Evolutionary conservation across 2,888 invertebrate genomes (phyloP), one percentile per base, ranked within the genome.

Genomic region (Pseudococcus jackbeardsleyi): DNA sequence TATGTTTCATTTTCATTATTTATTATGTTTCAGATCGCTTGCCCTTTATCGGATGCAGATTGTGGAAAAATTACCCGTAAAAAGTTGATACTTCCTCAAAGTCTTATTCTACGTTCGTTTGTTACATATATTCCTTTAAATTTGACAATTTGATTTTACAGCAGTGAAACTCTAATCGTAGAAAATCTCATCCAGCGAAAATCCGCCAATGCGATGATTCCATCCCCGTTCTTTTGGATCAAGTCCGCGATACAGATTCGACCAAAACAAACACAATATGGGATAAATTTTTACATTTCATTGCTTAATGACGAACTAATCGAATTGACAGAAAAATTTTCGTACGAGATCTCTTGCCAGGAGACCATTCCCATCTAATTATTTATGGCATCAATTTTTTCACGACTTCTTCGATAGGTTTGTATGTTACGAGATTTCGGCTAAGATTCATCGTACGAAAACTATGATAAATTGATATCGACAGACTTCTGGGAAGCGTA

Each of bases 401-500:
- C 15, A 26, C 72, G 5, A 72, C 39, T 8, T 33, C 4, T 72
- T 72, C 15, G 33, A 15, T 68, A 90, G 90, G 90, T 90, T 72
- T 89, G 90, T 89, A 90, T 90, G 82, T 90, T 91, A 33, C 91
- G 90, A 90, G 91, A 91, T 89, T 89, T 91, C 33, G 90, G 64
- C 89, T 90, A 89, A 90, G 90, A 85, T 89, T 90, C 89, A 89
- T 89, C 89, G 22, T 82, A 88, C 26, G 89, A 54, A 85, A 90
- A 88, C 85, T 89, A 90, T n/a, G 77, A 88, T 85, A 88, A 88
- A 88, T 88, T 90, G 46, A 94, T 95, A 90, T 94, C 94, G 90
- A 94, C 96, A 77, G 96, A 96, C 91, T 96, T 96, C 91, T 96
- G 97, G 96, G 96, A 97, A 91, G 95, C 95, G 90, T 96, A 96